Conservation (phyloP, 2,888 invertebrate genomes). For the Dexiosoma caninum region DNA sequence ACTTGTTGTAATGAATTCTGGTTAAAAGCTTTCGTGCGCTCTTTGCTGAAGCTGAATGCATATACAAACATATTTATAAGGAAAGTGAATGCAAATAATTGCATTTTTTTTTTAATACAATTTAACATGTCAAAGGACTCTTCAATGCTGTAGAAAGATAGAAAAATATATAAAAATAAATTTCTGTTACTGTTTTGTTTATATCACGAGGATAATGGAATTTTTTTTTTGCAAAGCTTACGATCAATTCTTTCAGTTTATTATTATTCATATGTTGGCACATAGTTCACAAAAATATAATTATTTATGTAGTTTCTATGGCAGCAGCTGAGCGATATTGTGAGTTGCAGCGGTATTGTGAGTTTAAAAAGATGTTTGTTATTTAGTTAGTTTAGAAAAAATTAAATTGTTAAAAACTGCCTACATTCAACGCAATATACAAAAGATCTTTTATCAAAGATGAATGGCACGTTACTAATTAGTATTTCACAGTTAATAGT, state of each 20-base stretch:
- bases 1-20: constrained; percentile 27
- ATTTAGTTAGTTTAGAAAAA: too few species aligned
- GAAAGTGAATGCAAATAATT: constrained; percentile 13
- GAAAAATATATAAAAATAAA: background rate
- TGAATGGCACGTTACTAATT: too few species aligned
- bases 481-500: too few species aligned
- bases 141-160: constrained; percentile 8
- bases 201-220: constrained; percentile 43
- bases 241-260: constrained; percentile 10
- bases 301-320: constrained; percentile 12
- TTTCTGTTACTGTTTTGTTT: constrained; percentile 26
- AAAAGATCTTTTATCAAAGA: too few species aligned
- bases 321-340: background rate
- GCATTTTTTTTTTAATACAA: background rate
- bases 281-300: constrained; percentile 34
- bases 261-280: constrained; percentile 33
- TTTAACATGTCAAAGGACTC: constrained; percentile 52
- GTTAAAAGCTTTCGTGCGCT: constrained; percentile 49
- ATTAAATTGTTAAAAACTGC: too few species aligned
- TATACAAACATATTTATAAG: constrained; percentile 5
- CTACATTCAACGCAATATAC: too few species aligned
- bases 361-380: background rate
- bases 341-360: background rate
- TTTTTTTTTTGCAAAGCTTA: constrained; percentile 3
- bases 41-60: constrained; percentile 11